Evolutionary conservation across 1,140 invertebrate genomes (phyloP).

Genomic region (Trichoplusia ni): DNA sequence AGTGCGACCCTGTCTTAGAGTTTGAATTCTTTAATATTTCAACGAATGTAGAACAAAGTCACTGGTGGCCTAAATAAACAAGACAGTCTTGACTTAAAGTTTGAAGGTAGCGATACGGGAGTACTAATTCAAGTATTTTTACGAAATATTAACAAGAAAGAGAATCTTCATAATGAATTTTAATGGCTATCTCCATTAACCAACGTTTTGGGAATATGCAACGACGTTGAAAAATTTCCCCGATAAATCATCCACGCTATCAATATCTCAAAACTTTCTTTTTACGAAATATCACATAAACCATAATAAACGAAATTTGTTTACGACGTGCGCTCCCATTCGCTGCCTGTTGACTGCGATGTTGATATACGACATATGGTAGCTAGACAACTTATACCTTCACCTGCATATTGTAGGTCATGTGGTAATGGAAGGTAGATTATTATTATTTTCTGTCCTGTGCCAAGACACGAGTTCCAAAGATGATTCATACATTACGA

Average conservation of each 20-base stretch:
- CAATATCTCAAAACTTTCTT: conserved; percentile 23
- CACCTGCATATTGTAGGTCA: conserved; percentile 51
- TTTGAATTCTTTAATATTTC: neutral
- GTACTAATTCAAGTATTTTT: neutral
- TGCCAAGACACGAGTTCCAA: conserved; percentile 60
- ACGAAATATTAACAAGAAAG: neutral
- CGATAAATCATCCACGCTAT: conserved; percentile 4
- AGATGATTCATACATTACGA: conserved; percentile 64
- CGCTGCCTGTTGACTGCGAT: conserved; percentile 37
- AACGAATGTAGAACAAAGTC: neutral
- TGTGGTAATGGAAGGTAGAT: conserved; percentile 41
- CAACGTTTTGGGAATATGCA: conserved; percentile 1
- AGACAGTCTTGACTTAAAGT: neutral
- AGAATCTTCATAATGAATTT: neutral
- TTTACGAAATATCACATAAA: conserved; percentile 16
- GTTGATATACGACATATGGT: conserved; percentile 24
- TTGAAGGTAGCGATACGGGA: neutral
- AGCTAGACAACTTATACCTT: conserved; percentile 28
- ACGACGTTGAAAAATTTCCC: conserved; percentile 7
- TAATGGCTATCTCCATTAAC: neutral
- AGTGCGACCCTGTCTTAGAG: neutral
- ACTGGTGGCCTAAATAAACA: neutral
- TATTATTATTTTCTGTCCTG: conserved; percentile 55
- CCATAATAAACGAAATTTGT: conserved; percentile 2
- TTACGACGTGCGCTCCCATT: conserved; percentile 20